Conservation (phyloP, 2,113 vertebrate species). For the Nanorana parkeri region DNA sequence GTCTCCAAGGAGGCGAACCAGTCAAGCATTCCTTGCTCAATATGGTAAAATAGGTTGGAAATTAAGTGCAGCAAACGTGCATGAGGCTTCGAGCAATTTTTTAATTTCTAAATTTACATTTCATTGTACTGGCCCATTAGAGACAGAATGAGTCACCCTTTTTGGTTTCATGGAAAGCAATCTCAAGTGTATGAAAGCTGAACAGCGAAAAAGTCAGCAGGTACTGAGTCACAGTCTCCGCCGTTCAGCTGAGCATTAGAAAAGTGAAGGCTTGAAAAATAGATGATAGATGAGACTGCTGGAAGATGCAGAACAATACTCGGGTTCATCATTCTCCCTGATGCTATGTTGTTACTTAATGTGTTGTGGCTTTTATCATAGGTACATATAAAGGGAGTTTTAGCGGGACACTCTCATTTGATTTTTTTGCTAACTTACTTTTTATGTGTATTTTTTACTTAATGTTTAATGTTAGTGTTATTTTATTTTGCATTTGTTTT, state of each 20-base stretch:
- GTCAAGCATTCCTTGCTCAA: background rate
- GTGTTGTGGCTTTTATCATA: too few species aligned
- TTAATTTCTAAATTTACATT: background rate
- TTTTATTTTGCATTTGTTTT: too few species aligned
- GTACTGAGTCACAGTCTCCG: background rate
- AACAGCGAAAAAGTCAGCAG: background rate
- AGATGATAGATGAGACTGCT: background rate
- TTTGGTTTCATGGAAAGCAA: background rate
- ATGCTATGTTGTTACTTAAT: too few species aligned
- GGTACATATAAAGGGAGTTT: too few species aligned
- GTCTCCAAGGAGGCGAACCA: background rate
- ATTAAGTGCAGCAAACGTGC: background rate
- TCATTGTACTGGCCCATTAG: background rate
- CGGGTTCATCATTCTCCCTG: too few species aligned
- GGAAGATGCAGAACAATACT: too few species aligned
- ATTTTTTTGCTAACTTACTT: too few species aligned
- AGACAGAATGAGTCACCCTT: constrained; percentile 35
- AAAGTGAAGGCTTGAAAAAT: background rate
- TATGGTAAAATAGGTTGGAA: background rate
- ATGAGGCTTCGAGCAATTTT: constrained; percentile 11
- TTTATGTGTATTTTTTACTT: too few species aligned
- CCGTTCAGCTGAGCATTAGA: background rate
- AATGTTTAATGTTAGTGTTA: too few species aligned
- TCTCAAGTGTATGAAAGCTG: background rate
- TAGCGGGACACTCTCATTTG: too few species aligned